A percentile compares a stretch with the other conserved stretches of the same genome.
Conservation (phyloP, 2,888 invertebrate species). For the Acleris holmiana region DNA sequence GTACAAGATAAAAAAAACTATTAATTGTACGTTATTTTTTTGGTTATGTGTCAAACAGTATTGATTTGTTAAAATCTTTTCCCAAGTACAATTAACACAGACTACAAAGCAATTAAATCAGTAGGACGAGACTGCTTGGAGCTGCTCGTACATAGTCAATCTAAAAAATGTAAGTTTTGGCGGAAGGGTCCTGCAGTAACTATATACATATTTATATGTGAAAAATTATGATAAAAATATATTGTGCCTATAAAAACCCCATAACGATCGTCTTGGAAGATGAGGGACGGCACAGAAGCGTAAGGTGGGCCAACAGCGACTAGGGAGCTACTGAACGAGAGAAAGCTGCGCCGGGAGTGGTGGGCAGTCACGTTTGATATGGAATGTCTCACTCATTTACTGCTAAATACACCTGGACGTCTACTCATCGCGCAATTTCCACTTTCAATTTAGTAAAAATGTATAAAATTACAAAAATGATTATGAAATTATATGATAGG, state of each 20-base stretch:
- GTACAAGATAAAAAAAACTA: too few species aligned
- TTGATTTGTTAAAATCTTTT: too few species aligned
- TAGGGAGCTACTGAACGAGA: conserved; percentile 7
- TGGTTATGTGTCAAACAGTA: too few species aligned
- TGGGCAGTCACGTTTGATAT: conserved; percentile 66
- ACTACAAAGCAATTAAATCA: too few species aligned
- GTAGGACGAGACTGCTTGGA: too few species aligned
- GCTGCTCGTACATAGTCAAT: too few species aligned
- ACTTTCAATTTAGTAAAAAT: conserved; percentile 79
- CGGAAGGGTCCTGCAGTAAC: conserved; percentile 24
- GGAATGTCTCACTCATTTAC: conserved; percentile 82
- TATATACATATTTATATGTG: conserved; percentile 29
- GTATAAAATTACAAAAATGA: conserved; percentile 83
- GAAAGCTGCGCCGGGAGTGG: neutral
- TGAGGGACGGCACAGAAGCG: conserved; percentile 30
- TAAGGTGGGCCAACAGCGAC: conserved; percentile 3
- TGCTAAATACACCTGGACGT: conserved; percentile 65
- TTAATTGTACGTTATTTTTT: too few species aligned
- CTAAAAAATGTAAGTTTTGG: conserved; percentile 1
- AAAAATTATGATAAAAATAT: conserved; percentile 28
- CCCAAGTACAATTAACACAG: too few species aligned
- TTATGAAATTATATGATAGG: conserved; percentile 70
- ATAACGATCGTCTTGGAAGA: conserved; percentile 26
- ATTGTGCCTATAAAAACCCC: conserved; percentile 29
- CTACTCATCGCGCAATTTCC: conserved; percentile 70